Evolutionary conservation across 2,888 invertebrate species (phyloP), one percentile per base, ranked within the genome.

Genomic region (Gasteruption jaculator): DNA sequence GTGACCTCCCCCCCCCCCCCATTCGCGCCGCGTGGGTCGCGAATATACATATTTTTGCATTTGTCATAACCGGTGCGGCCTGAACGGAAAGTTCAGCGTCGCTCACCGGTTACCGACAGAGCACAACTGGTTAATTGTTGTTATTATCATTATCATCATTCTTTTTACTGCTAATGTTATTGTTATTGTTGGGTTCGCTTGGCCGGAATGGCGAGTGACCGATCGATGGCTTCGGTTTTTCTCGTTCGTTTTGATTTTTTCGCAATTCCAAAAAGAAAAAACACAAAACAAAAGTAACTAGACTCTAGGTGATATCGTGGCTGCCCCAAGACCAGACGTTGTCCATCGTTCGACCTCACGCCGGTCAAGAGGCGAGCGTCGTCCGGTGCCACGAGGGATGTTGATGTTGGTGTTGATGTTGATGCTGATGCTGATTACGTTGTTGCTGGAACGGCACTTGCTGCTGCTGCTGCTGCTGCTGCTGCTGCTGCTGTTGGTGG

Each of bases 391-490:
- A 70, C 40, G 68, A 63, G 14, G 60, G 49, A 35, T 55, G 55
- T 36, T 56, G 57, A 24, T 54, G 50, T 32, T 50, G 41, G n/a
- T n/a, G n/a, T n/a, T 51, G 43, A 16, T 52, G 52, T 25, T 57
- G 53, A 14, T 61, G 60, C 14, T 55, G 54, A 16, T 54, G 54
- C 8, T 58, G 58, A 18, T 49, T 54, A 4, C 52, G 52, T 11
- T 48, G 48, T 4, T 80, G 72, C 26, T 80, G 80, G 45, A 80
- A 76, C 49, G 76, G 73, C 30, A 75, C 73, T 53, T 74, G 72
- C 53, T 73, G 51, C 48, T 60, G 59, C 19, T 60, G 62, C 33
- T 58, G 64, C 21, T 56, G 57, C 5, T 60, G 58, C 19, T 60
- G 58, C 12, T 56, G 59, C 29, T 68, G 65, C 16, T 60, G 61